phyloP scores from a whole-genome alignment of 2,113 vertebrate species.

The Hepsetus odoe region DNA sequence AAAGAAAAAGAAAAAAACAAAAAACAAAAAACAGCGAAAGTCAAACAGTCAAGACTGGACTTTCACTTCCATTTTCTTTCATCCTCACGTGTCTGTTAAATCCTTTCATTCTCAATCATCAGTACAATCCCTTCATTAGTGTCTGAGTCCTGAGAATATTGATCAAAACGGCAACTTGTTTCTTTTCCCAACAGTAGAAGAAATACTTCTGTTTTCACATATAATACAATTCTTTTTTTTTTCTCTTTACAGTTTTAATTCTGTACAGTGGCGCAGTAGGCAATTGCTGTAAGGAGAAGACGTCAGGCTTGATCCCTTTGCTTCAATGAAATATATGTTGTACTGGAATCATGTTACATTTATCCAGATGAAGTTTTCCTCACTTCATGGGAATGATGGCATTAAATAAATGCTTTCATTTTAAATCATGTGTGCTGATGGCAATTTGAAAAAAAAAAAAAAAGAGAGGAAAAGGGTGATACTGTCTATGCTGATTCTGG shows the following conservation, averaged over 20 bases:
- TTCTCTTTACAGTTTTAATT: conserved; percentile 63
- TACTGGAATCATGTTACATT: background rate
- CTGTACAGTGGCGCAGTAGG: conserved; percentile 76
- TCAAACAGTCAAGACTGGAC: background rate
- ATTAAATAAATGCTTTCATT: conserved; percentile 39
- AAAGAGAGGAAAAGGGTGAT: conserved; percentile 45
- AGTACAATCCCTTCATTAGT: conserved; percentile 79
- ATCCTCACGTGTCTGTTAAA: background rate
- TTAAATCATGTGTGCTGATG: conserved; percentile 1
- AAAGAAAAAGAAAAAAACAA: background rate
- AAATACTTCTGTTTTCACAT: conserved; percentile 81
- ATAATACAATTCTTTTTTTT: conserved; percentile 81
- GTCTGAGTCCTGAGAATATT: conserved; percentile 97
- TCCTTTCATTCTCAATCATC: conserved; percentile 11
- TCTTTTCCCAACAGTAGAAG: conserved; percentile 89
- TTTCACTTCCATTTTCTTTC: background rate
- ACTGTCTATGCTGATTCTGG: conserved; percentile 66
- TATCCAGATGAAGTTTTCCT: background rate
- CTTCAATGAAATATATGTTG: conserved; percentile 16
- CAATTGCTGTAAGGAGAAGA: conserved; percentile 60
- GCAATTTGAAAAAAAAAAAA: conserved; percentile 40
- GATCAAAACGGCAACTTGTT: conserved; percentile 79
- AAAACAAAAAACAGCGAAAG: background rate
- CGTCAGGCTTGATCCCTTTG: conserved; percentile 45
- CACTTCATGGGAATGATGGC: background rate